Base-by-base conservation (phyloP, 2,113 vertebrate genomes). In the Terrapene triunguis region DNA sequence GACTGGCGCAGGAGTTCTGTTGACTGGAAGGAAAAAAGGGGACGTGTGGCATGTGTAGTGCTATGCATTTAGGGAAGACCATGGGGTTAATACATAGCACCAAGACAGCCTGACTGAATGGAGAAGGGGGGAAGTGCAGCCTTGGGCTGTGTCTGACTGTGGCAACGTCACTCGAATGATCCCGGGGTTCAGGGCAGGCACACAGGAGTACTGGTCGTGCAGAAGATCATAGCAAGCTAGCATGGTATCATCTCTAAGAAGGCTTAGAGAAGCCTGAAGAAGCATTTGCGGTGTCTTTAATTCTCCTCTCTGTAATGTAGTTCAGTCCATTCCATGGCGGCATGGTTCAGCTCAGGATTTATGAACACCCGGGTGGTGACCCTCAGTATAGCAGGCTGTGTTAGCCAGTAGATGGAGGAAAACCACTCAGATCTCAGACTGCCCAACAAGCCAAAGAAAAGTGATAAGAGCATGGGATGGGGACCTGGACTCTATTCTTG, bases 61-160 rank as follows among this genome's bases (percentile, higher is more conserved):
- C n/a, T 51, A 48, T 19, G 82, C 0, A 13, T 57, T 29, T 50
- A 50, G 89, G 85, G 69, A 79, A 25, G 29, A 25, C 59, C 22
- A 4, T 0, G 11, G 51, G 80, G 12, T 16, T 22, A 53, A 42
- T 0, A 0, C 0, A 0, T 24, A 53, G 22, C 74, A 9, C 1
- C 5, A 76, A 11, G 1, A 4, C 54, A 17, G 14, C 8, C 57
- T 83, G 25, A 2, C 0, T 0, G 14, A 82, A n/a, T 3, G 4
- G 57, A 80, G 42, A 82, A 55, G n/a, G 50, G 53, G 57, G 19
- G 3, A 0, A 10, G 0, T 1, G 4, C 2, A 48, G 82, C 17
- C 38, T 90, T 87, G 81, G 32, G 3, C 32, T 59, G 38, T 29
- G 8, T 53, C 54, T 27, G 29, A 9, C 21, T 44, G 27, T 57